Evolutionary conservation across 2,113 vertebrate genomes (phyloP), one percentile per base, ranked within the genome.

Genomic region (Gambusia holbrooki): DNA sequence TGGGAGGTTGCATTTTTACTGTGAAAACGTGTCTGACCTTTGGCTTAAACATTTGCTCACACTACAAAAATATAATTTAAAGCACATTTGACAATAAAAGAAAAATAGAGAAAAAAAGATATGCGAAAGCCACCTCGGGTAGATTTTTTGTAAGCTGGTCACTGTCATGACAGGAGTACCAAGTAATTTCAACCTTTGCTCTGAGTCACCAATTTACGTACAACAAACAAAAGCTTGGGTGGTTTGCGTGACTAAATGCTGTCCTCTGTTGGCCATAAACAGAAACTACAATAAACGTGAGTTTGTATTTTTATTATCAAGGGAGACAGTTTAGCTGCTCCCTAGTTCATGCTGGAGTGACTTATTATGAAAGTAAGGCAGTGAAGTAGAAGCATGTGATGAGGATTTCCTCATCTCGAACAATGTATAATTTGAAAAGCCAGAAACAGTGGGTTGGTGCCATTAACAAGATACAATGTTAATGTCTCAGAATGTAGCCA

Each of bases 251-350:
- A 17, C 69, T 81, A 79, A 80, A 82, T 14, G 28, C 65, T 71
- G 1, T 75, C 87, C 70, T 82, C 89, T 82, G 40, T 6, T 82
- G 88, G 79, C 74, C 40, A 83, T 40, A 80, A 5, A 14, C 25
- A 42, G 25, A n/a, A 75, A 81, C n/a, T 15, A 73, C 11, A 42
- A n/a, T 58, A 58, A 58, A n/a, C 9, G 51, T n/a, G 22, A 58
- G 5, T 58, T 10, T 54, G 19, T 22, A 27, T 54, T 54, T 25
- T 54, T 51, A 7, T 58, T 58, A n/a, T 58, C 8, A 11, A 58
- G 6, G 51, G 51, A 58, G 8, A 58, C 51, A 6, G 4, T 48
- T 48, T 48, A 48, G 17, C 19, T 5, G 45, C 17, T 48, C 17
- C 17, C 4, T 48, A 48, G 40, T 15, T 42, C 35, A 37, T 37